phyloP scores from a whole-genome alignment of 1,140 invertebrate genomes.

The Temnothorax nylanderi region DNA sequence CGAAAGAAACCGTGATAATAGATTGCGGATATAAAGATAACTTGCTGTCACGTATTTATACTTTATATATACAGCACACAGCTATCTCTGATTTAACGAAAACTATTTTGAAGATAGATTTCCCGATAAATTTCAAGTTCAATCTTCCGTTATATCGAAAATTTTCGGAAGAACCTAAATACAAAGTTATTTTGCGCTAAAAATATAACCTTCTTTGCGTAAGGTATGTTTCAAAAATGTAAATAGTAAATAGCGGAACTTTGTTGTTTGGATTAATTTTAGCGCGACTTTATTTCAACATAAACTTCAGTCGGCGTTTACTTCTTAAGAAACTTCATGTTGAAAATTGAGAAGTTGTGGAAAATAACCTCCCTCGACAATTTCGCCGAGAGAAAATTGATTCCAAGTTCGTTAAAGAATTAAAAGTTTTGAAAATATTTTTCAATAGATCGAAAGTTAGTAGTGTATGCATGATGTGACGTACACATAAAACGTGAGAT shows the following conservation, averaged over 20 bases:
- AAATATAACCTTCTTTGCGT: background rate
- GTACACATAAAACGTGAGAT: background rate
- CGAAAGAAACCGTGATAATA: background rate
- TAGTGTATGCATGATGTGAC: background rate
- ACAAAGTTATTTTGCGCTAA: background rate
- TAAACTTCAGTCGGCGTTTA: slow-evolving; percentile 16
- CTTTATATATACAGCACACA: background rate
- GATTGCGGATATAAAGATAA: background rate
- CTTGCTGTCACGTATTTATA: background rate
- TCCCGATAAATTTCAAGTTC: background rate
- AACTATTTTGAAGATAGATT: background rate
- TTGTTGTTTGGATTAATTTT: slow-evolving; percentile 33
- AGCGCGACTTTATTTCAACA: slow-evolving; percentile 39
- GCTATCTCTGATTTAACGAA: background rate
- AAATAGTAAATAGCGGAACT: slow-evolving; percentile 34
- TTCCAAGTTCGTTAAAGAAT: slow-evolving; percentile 14
- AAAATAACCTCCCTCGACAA: slow-evolving; percentile 22
- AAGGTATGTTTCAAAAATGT: slow-evolving; percentile 23
- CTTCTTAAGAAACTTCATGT: slow-evolving; percentile 19
- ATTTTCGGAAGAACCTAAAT: background rate
- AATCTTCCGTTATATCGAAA: background rate
- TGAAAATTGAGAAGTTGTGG: slow-evolving; percentile 43
- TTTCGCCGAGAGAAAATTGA: slow-evolving; percentile 16
- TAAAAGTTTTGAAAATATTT: slow-evolving; percentile 40
- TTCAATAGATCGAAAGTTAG: slow-evolving; percentile 8